Evolutionary conservation across 2,888 invertebrate genomes (phyloP).

Genomic region (Himalopsyche kuldschensis): DNA sequence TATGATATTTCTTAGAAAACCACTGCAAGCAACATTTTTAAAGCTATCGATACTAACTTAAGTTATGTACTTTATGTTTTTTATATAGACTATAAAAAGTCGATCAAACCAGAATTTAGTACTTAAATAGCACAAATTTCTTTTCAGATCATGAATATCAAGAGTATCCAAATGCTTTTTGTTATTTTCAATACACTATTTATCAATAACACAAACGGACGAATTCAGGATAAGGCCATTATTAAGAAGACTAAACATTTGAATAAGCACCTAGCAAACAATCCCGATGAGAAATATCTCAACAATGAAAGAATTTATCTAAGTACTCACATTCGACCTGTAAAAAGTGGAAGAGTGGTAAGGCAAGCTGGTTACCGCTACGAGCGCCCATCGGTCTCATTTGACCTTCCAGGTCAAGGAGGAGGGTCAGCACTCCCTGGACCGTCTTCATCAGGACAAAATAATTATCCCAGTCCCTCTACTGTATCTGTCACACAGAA

Average conservation of each 20-base stretch:
- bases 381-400: conserved; percentile 51
- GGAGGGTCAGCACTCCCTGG: conserved; percentile 43
- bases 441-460: neutral
- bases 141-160: neutral
- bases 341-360: conserved; percentile 42
- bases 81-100: too few species aligned
- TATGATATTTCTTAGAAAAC: too few species aligned
- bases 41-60: too few species aligned
- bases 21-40: too few species aligned
- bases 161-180: neutral
- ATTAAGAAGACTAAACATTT: neutral
- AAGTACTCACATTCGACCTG: neutral
- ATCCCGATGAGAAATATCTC: neutral
- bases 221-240: neutral
- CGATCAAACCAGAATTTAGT: too few species aligned
- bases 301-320: neutral
- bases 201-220: neutral
- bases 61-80: too few species aligned
- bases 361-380: conserved; percentile 57
- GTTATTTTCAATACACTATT: neutral
- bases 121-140: neutral
- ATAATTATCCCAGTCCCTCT: neutral
- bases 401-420: conserved; percentile 49
- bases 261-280: neutral
- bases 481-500: neutral